A percentile compares a stretch with the other conserved stretches of the same genome.
phyloP scores from a whole-genome alignment of 2,797 vertebrate species.

The Poecilia wingei region DNA sequence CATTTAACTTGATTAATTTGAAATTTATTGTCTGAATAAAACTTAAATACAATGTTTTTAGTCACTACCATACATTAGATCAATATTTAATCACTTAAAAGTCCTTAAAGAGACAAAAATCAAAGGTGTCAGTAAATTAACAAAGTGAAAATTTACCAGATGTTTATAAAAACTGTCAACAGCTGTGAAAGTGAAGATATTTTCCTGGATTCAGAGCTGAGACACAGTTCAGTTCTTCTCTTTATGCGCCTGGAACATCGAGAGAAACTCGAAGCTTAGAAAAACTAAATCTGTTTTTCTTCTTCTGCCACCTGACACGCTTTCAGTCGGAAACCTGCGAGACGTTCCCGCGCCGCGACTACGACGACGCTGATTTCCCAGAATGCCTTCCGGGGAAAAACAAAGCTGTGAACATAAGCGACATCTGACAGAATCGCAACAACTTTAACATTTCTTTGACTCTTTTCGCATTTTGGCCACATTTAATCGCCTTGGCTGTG shows the following conservation, averaged over 20 bases:
- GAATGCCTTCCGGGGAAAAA: constrained; percentile 23
- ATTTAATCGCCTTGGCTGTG: not conserved
- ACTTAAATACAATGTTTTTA: constrained; percentile 33
- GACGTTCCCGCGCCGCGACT: constrained; percentile 21
- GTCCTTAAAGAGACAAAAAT: not conserved
- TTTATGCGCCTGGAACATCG: constrained; percentile 44
- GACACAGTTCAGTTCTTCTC: constrained; percentile 48
- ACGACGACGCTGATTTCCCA: constrained; percentile 25
- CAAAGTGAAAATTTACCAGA: constrained; percentile 7
- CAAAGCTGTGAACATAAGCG: constrained; percentile 3
- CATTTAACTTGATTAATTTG: too few relatives aligned
- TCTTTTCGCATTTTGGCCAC: not conserved
- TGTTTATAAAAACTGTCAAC: constrained; percentile 18
- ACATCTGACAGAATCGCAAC: not conserved
- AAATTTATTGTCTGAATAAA: constrained; percentile 19
- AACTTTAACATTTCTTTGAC: not conserved
- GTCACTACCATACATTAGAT: constrained; percentile 33
- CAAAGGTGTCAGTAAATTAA: not conserved
- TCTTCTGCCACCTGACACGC: constrained; percentile 10
- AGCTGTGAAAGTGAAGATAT: constrained; percentile 28
- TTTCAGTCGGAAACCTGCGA: constrained; percentile 28
- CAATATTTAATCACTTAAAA: constrained; percentile 38
- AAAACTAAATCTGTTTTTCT: constrained; percentile 10
- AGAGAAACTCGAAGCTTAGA: constrained; percentile 51
- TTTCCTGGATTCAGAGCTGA: constrained; percentile 33